Base-by-base conservation (phyloP, 92 coral and sea anemone species). In the Desmophyllum pertusum region DNA sequence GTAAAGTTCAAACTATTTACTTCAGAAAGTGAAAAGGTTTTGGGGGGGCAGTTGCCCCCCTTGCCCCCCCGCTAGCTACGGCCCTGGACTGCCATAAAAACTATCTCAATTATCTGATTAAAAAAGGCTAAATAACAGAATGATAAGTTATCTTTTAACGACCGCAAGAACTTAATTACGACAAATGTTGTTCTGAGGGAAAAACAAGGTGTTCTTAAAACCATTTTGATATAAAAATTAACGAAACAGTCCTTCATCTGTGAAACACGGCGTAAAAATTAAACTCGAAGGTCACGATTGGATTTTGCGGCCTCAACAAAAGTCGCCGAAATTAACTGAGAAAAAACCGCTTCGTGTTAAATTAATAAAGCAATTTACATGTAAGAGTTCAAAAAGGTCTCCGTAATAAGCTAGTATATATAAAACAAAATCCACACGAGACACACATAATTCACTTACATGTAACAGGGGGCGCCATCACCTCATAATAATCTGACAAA, bases 91-190 rank as follows among this genome's bases (percentile, higher is more conserved):
- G n/a, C n/a, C n/a, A 78, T 63, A 41, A 18, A n/a, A 79, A 48
- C 66, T 48, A 67, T 80, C 84, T 50, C 72, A 52, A 80, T 80
- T 69, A 80, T 68, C 66, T 61, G 76, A 80, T 80, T 80, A 80
- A 38, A 80, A n/a, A 67, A 35, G 41, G 25, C 42, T 45, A 68
- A 66, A 69, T 80, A 52, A 35, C 46, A 25, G 6, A n/a, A 46
- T 50, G 76, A 80, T 51, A 80, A 69, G 35, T 50, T 67, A 80
- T 80, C 84, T 51, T 68, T 29, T 67, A 38, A 35, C 53, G 35
- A 80, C 84, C 84, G 40, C 84, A 31, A 68, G 75, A 80, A 67
- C 72, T 80, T 67, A 80, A 80, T 80, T 48, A 67, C 66, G 29
- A 51, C 46, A 51, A 40, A 80, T 80, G 46, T 48, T 21, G n/a